Percentiles rank a stretch among this genome's conserved stretches.
phyloP scores from a whole-genome alignment of 2,113 vertebrate species.

The Notechis scutatus region DNA sequence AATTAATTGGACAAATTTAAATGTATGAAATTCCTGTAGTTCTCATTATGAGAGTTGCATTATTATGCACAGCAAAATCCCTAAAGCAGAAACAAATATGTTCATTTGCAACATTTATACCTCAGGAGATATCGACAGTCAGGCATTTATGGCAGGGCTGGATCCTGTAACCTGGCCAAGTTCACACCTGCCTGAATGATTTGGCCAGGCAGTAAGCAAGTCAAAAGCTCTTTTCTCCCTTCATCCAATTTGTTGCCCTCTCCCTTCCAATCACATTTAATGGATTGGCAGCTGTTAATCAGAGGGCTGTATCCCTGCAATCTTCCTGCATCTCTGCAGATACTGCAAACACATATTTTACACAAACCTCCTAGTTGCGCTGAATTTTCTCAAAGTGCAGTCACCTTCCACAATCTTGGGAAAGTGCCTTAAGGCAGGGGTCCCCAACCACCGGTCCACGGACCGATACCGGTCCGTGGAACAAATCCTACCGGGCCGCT shows the following conservation, averaged over 20 bases:
- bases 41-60: constrained; percentile 64
- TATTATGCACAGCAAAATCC: constrained; percentile 70
- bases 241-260: neutral
- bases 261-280: neutral
- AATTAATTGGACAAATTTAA: constrained; percentile 70
- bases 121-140: constrained; percentile 58
- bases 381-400: neutral
- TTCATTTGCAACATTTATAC: constrained; percentile 65
- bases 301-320: neutral
- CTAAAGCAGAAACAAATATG: constrained; percentile 69
- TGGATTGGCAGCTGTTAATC: neutral
- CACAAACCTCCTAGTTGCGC: neutral
- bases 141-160: constrained; percentile 34
- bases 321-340: neutral
- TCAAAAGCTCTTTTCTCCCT: neutral
- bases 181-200: neutral
- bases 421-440: neutral
- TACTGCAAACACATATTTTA: neutral
- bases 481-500: too few relatives aligned
- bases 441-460: too few relatives aligned
- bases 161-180: neutral
- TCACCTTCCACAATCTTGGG: neutral
- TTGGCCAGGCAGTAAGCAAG: neutral
- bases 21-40: constrained; percentile 68
- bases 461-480: too few relatives aligned